phyloP scores from a whole-genome alignment of 2,113 vertebrate genomes.

The Cranoglanis bouderius region DNA sequence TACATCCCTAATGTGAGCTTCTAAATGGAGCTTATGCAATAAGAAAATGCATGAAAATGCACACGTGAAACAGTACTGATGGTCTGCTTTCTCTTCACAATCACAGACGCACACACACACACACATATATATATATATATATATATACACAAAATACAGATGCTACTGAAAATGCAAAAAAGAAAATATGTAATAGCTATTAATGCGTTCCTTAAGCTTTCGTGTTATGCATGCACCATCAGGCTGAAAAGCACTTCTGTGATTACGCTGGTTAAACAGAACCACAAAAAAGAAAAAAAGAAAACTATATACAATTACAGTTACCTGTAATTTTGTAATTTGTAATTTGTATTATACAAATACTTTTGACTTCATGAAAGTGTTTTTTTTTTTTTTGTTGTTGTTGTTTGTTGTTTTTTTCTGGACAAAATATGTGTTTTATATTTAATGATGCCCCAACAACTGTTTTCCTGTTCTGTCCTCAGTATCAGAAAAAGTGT shows the following conservation, averaged over 20 bases:
- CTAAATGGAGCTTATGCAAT: not conserved
- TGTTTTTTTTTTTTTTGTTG: too few relatives aligned
- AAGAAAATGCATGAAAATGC: not conserved
- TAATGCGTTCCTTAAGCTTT: not conserved
- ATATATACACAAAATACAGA: too few relatives aligned
- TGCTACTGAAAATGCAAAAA: not conserved
- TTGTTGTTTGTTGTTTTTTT: too few relatives aligned
- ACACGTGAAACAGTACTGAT: not conserved
- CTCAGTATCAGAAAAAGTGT: not conserved
- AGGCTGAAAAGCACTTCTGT: not conserved
- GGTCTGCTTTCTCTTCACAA: not conserved
- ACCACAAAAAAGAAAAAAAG: too few relatives aligned
- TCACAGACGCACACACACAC: not conserved
- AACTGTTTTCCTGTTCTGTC: not conserved
- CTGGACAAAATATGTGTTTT: not conserved
- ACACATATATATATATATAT: not conserved
- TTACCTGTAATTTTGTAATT: too few relatives aligned
- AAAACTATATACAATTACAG: not conserved
- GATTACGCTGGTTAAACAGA: not conserved
- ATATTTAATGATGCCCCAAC: not conserved
- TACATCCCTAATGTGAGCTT: not conserved
- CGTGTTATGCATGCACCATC: not conserved
- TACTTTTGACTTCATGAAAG: not conserved
- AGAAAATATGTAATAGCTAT: not conserved
- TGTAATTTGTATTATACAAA: too few relatives aligned